These are phyloP conservation scores for Corythornis cristatus DNA, from an alignment of 2,113 vertebrate genomes.

Conservation along the genomic window DNA sequence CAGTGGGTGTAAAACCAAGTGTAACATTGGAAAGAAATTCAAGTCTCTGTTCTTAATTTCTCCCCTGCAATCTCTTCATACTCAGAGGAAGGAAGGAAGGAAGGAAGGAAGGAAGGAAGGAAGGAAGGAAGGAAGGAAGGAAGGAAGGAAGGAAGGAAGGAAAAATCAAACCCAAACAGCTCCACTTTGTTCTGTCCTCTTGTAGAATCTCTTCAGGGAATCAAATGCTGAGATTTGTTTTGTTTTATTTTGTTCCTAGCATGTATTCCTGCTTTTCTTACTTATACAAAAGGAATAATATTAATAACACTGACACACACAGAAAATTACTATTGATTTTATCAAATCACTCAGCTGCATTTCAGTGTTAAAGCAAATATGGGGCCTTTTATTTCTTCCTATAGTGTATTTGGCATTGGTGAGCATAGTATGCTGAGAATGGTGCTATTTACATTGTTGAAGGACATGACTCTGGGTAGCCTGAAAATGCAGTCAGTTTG, in stretches of 20 bases:
- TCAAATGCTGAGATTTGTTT: background rate
- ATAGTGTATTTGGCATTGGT: background rate
- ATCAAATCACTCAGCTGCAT: background rate
- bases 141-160: too few species aligned
- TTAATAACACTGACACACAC: background rate
- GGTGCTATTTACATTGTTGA: background rate
- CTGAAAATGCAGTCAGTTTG: background rate
- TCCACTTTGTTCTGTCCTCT: background rate
- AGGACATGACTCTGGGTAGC: background rate
- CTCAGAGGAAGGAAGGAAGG: too few species aligned
- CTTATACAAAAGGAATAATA: background rate
- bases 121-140: too few species aligned
- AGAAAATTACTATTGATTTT: conserved; percentile 35
- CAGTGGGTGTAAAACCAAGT: too few species aligned
- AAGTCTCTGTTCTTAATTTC: too few species aligned
- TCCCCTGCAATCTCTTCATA: too few species aligned
- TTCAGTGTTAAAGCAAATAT: background rate
- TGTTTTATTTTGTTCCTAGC: background rate
- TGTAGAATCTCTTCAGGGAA: background rate
- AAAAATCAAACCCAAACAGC: background rate
- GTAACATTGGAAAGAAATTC: too few species aligned
- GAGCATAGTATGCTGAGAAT: background rate
- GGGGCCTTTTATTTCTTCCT: background rate
- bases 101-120: too few species aligned
- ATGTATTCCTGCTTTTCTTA: background rate